Conservation (phyloP, 1,140 invertebrate species). For the Leptopilina clavipes region DNA sequence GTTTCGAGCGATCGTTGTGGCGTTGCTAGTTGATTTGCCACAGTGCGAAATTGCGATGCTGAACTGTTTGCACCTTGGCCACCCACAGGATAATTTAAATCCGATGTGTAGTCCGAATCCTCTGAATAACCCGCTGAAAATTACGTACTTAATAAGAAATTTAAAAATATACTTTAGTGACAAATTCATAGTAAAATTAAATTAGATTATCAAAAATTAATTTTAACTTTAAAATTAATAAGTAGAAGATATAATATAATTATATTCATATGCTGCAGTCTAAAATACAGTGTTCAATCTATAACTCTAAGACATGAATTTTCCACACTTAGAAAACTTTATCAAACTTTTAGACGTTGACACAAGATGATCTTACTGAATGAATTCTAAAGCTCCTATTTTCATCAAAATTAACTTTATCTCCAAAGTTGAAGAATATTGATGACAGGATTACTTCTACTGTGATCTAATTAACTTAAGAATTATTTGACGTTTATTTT, state of each 20-base stretch:
- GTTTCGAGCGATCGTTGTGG: slow-evolving; percentile 87
- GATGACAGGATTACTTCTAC: not conserved
- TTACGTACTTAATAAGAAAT: slow-evolving; percentile 6
- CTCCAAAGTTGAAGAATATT: not conserved
- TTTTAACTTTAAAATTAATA: not conserved
- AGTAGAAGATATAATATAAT: too few relatives aligned
- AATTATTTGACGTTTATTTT: too few relatives aligned
- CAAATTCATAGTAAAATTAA: not conserved
- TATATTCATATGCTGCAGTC: too few relatives aligned
- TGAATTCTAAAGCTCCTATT: not conserved
- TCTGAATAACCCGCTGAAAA: slow-evolving; percentile 94
- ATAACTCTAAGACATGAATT: not conserved
- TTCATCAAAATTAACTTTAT: not conserved
- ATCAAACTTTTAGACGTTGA: not conserved
- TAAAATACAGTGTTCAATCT: not conserved
- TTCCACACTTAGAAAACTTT: not conserved
- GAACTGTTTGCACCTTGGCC: slow-evolving; percentile 90
- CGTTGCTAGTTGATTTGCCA: slow-evolving; percentile 85
- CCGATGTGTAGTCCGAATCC: slow-evolving; percentile 97
- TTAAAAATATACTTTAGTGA: not conserved
- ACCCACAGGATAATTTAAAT: slow-evolving; percentile 93
- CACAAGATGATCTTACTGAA: not conserved
- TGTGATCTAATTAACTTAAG: not conserved
- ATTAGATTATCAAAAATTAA: not conserved
- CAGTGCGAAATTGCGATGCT: slow-evolving; percentile 86